Evolutionary conservation across 2,797 vertebrate genomes (phyloP), one percentile per base, ranked within the genome.

Genomic region (Oreochromis mossambicus): DNA sequence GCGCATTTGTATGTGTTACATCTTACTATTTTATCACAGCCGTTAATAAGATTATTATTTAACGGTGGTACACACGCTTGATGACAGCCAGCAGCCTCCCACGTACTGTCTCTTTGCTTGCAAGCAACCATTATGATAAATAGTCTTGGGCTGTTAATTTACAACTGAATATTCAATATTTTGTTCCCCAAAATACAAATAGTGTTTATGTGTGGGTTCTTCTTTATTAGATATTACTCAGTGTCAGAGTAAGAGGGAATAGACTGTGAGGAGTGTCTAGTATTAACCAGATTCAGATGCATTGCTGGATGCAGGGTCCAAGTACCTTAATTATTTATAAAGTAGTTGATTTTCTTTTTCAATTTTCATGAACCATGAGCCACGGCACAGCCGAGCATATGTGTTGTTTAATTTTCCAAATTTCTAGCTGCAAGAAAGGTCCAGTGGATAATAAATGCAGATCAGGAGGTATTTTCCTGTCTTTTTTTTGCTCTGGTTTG

Each of bases 11-110:
- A 55, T 78, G 83, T 88, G 85, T 91, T 92, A 80, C 80, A 83
- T 93, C 83, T 94, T 83, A 86, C 82, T 87, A 19, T 89, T 91
- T 84, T 32, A 77, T 91, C 85, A 89, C 87, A 93, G 84, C 81
- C 50, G 63, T 88, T 93, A 93, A 95, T 90, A 80, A 92, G 91
- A 93, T 93, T 89, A 92, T 91, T 90, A 81, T 92, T 92, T 90
- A 92, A 87, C 66, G 48, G 81, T 87, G 87, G 66, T 41, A 81
- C 81, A 88, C 88, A 87, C 84, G 34, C 73, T 86, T 76, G 68
- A 85, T 86, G 83, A 89, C 86, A 86, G 91, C 90, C 89, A 92
- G 48, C 87, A 86, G 34, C 87, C 89, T 79, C 93, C 93, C 92
- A 93, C 93, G 54, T 51, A 19, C 68, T 73, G 87, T 88, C 89